Base-by-base conservation (phyloP, 2,888 invertebrate species). In the Malthinus flaveolus region DNA sequence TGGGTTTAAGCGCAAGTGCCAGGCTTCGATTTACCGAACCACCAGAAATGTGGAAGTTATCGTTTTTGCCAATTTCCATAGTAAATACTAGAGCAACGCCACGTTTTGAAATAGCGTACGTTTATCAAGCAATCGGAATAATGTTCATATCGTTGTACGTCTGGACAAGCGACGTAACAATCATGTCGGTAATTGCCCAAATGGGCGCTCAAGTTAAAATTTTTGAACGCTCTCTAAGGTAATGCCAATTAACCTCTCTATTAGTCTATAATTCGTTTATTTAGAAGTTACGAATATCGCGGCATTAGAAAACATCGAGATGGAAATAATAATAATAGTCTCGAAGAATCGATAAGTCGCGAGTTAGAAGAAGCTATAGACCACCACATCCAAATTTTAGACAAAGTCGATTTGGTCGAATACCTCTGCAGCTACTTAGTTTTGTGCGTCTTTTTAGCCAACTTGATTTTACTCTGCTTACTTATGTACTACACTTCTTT, bases 341-440 rank as follows among this genome's bases (percentile, higher is more conserved):
- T 13, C 5, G 55, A 48, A 6, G 23, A 23, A 23, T 23, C 32
- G 4, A 23, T 49, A 32, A 13, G 31, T 13, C 35, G 32, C 5
- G 34, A 33, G 3, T 49, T 66, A 15, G 54, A 57, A 1, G 59
- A 64, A 8, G 56, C 61, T 12, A 56, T 66, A n/a, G 57, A 64
- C 7, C 66, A 66, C 47, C 68, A 68, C 39, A 57, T 66, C 13
- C 12, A 49, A 9, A 56, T 60, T 49, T 49, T 66, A 1, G 46
- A 61, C 8, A 59, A 64, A 7, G 62, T 62, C 1, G 32, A 59
- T 33, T 58, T 61, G 31, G 59, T 66, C 51, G 67, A 67, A 37
- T 49, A 55, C 2, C 50, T 67, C 6, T 63, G 62, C n/a, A 59
- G 63, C 32, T 49, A 45, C 11, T 13, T 55, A 7, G 45, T 35